phyloP scores from a whole-genome alignment of 1,140 invertebrate genomes.

The Microvelia longipes region DNA sequence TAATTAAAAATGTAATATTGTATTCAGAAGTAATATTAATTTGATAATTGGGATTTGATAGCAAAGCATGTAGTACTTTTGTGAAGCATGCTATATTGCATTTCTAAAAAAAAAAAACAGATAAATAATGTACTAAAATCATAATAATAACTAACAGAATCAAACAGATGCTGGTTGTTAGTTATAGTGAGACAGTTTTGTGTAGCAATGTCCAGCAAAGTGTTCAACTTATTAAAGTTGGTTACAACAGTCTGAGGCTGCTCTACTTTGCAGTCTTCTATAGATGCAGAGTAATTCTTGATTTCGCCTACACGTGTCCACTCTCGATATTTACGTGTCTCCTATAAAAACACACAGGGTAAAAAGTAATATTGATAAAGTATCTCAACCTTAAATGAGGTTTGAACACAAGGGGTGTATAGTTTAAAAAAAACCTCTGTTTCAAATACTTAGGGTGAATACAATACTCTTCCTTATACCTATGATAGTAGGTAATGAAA shows the following conservation, averaged over 20 bases:
- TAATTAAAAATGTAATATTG: too few species aligned
- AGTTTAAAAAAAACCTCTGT: too few species aligned
- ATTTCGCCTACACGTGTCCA: slow-evolving; percentile 59
- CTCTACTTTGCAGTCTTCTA: slow-evolving; percentile 53
- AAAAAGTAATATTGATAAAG: slow-evolving; percentile 9
- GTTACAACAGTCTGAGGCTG: slow-evolving; percentile 41
- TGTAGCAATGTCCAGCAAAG: slow-evolving; percentile 48
- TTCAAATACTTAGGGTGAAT: too few species aligned
- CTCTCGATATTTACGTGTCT: slow-evolving; percentile 57
- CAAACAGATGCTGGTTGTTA: slow-evolving; percentile 35
- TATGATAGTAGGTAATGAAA: too few species aligned
- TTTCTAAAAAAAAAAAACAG: not conserved
- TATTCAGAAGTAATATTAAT: too few species aligned
- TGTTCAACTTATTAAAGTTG: slow-evolving; percentile 44
- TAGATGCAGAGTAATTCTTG: slow-evolving; percentile 57
- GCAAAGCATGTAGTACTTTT: slow-evolving; percentile 34
- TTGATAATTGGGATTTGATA: too few species aligned
- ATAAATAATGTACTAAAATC: slow-evolving; percentile 3
- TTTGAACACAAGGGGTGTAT: too few species aligned
- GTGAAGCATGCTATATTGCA: slow-evolving; percentile 18
- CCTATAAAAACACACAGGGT: slow-evolving; percentile 34
- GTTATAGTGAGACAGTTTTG: slow-evolving; percentile 41
- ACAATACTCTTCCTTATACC: too few species aligned
- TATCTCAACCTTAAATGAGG: too few species aligned
- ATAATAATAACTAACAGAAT: slow-evolving; percentile 29